Conservation (phyloP, 2,113 vertebrate species). For the Campylomormyrus tamandua region DNA sequence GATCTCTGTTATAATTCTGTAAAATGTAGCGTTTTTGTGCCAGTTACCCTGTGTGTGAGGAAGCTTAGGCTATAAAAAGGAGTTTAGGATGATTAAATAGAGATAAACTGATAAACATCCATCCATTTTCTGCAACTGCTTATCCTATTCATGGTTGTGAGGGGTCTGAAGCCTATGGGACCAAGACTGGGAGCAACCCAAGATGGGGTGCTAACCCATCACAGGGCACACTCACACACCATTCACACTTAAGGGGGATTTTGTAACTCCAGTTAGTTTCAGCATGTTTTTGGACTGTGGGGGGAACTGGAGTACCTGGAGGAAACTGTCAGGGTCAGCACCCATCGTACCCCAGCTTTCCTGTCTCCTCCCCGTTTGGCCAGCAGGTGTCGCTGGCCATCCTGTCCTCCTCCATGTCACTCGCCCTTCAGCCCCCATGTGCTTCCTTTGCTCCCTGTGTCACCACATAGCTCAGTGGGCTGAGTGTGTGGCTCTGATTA, state of each 20-base stretch:
- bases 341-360: no score
- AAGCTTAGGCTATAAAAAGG: background rate
- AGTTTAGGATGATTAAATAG: background rate
- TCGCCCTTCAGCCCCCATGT: no score
- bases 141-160: background rate
- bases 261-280: no score
- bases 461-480: no score
- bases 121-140: background rate
- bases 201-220: background rate
- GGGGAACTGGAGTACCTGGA: background rate
- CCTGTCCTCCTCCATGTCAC: no score
- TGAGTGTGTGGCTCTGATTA: no score
- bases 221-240: background rate
- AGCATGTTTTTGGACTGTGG: no score
- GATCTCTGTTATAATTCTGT: background rate
- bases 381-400: no score
- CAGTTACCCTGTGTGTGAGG: background rate
- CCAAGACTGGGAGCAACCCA: background rate
- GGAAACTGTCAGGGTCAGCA: no score
- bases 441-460: no score
- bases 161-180: background rate
- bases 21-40: background rate
- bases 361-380: no score
- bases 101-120: background rate
- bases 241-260: no score